Percentiles rank a stretch among this genome's conserved stretches.
Conservation (phyloP, 2,888 invertebrate species). For the Drosophila prostipennis region DNA sequence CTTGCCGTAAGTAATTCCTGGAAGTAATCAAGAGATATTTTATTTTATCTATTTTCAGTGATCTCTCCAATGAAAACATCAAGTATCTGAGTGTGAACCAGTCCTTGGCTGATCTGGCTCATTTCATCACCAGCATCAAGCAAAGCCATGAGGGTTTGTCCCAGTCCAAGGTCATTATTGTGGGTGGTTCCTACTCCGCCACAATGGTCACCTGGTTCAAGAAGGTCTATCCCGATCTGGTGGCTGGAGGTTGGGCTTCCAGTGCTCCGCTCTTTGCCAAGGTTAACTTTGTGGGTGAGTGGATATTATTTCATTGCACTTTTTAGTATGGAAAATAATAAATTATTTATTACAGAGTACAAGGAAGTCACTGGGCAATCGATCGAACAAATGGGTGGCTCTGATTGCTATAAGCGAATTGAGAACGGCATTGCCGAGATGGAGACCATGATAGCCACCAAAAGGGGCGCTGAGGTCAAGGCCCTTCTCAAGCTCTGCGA, state of each 20-base stretch:
- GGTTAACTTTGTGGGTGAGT: slow-evolving; percentile 86
- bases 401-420: slow-evolving; percentile 80
- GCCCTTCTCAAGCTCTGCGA: slow-evolving; percentile 78
- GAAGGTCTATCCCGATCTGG: slow-evolving; percentile 87
- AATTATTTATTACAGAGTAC: slow-evolving; percentile 71
- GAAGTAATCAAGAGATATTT: no score
- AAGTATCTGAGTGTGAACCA: slow-evolving; percentile 88
- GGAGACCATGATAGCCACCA: slow-evolving; percentile 74
- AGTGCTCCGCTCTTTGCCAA: slow-evolving; percentile 88
- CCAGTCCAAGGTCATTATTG: slow-evolving; percentile 85
- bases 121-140: slow-evolving; percentile 86
- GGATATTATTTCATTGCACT: fast-evolving
- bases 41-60: slow-evolving; percentile 77
- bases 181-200: slow-evolving; percentile 89
- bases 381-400: slow-evolving; percentile 77
- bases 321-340: no score
- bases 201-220: slow-evolving; percentile 89
- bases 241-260: slow-evolving; percentile 87
- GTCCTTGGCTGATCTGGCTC: slow-evolving; percentile 88
- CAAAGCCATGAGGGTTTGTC: slow-evolving; percentile 75
- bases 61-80: slow-evolving; percentile 86
- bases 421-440: slow-evolving; percentile 78
- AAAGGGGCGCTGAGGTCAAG: slow-evolving; percentile 74
- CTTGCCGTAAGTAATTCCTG: slow-evolving; percentile 85
- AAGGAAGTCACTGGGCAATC: slow-evolving; percentile 82